Percentiles rank a stretch among this genome's conserved stretches.
Evolutionary conservation across 2,797 vertebrate species (phyloP).

Genomic region (Paguma larvata): DNA sequence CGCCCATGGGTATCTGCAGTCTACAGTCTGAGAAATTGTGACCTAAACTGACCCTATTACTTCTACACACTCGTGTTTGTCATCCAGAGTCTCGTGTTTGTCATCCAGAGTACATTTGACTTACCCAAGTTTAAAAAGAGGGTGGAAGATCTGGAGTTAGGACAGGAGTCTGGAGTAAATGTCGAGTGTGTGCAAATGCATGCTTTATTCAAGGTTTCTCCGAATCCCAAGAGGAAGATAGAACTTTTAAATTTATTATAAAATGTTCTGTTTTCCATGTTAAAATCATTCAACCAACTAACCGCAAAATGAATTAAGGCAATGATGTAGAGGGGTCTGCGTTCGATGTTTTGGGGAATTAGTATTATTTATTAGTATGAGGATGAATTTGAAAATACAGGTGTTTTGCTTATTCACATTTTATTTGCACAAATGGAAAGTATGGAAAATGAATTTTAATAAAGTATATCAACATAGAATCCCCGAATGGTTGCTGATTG

Average conservation of each 20-base stretch:
- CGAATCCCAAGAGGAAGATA: neutral
- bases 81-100: neutral
- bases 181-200: neutral
- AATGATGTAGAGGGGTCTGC: neutral
- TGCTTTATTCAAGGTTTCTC: neutral
- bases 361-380: constrained; percentile 53
- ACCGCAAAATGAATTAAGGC: constrained; percentile 47
- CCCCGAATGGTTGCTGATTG: neutral
- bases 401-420: constrained; percentile 29
- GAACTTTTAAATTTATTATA: constrained; percentile 43
- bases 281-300: constrained; percentile 60
- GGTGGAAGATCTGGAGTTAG: neutral
- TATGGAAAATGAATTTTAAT: constrained; percentile 52
- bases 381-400: neutral
- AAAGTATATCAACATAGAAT: neutral
- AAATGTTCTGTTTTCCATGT: constrained; percentile 44
- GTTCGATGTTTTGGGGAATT: constrained; percentile 49
- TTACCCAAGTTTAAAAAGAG: neutral
- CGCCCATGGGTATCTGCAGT: neutral
- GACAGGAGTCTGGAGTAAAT: constrained; percentile 22
- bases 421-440: constrained; percentile 34
- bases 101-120: neutral
- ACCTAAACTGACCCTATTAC: neutral
- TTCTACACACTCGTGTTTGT: neutral
- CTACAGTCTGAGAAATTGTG: neutral